These are phyloP conservation scores for Eublepharis macularius DNA, from an alignment of 2,113 vertebrate genomes.

Conservation along the genomic window DNA sequence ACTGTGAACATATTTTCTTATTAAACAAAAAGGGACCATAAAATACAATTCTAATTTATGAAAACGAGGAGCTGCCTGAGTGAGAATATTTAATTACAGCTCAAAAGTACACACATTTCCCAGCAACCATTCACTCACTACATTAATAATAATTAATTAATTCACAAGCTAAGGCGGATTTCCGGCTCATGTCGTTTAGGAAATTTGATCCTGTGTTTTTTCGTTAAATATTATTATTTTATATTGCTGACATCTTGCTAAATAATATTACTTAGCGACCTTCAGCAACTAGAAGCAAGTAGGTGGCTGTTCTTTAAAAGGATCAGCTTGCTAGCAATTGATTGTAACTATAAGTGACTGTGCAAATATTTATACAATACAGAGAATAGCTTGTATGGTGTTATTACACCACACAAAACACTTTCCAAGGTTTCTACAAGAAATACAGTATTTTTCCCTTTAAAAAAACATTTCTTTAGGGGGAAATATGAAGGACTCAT, in stretches of 20 bases:
- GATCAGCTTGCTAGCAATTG: background rate
- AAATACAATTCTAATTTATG: conserved; percentile 17
- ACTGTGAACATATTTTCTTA: conserved; percentile 20
- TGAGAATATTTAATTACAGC: conserved; percentile 16
- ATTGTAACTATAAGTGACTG: background rate
- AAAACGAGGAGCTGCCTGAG: conserved; percentile 10
- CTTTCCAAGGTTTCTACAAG: conserved; percentile 2
- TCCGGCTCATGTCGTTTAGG: background rate
- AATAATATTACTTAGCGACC: background rate
- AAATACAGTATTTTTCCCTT: background rate
- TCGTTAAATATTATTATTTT: background rate
- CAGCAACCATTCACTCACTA: background rate
- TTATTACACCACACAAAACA: background rate
- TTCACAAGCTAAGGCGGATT: background rate
- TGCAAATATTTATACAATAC: conserved; percentile 12
- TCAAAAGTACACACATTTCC: conserved; percentile 16
- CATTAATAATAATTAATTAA: conserved; percentile 40
- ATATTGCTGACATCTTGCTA: background rate
- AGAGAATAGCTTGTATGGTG: background rate
- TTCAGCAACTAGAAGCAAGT: background rate
- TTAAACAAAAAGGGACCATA: conserved; percentile 7
- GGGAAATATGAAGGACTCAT: background rate
- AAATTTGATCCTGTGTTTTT: background rate
- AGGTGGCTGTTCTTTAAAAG: background rate
- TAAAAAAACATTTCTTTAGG: background rate